phyloP scores from a whole-genome alignment of 1,140 invertebrate species.

The Octopus bimaculoides region DNA sequence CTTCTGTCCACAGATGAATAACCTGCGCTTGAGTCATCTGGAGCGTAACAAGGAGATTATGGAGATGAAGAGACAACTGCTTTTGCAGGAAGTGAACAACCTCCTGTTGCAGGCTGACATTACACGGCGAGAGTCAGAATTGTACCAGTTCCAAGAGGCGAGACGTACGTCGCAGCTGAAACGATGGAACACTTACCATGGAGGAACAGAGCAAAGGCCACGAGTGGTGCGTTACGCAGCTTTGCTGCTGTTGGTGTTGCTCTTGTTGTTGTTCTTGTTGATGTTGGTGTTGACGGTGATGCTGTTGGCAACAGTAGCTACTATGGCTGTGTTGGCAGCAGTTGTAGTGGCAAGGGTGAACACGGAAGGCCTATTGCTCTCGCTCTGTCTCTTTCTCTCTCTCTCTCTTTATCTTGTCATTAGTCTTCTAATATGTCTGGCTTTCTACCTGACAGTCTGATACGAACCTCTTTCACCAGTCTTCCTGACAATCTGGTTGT shows the following conservation, averaged over 20 bases:
- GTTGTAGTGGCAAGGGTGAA: too few species aligned
- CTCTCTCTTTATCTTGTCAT: background rate
- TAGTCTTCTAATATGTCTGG: too few species aligned
- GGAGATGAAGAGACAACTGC: slow-evolving; percentile 50
- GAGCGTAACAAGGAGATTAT: slow-evolving; percentile 53
- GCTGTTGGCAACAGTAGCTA: too few species aligned
- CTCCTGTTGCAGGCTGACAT: slow-evolving; percentile 52
- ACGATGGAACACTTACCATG: slow-evolving; percentile 50
- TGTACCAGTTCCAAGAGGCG: slow-evolving; percentile 42
- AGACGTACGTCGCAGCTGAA: slow-evolving; percentile 32
- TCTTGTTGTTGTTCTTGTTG: too few species aligned
- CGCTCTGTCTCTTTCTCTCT: slow-evolving; percentile 13
- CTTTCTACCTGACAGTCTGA: too few species aligned
- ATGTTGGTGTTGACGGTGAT: too few species aligned
- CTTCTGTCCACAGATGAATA: slow-evolving; percentile 42
- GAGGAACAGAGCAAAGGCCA: slow-evolving; percentile 9
- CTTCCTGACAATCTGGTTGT: too few species aligned
- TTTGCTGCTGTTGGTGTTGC: too few species aligned
- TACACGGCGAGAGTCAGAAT: slow-evolving; percentile 48
- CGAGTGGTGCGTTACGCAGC: background rate
- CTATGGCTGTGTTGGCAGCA: too few species aligned
- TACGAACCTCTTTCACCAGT: too few species aligned
- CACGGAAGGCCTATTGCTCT: slow-evolving; percentile 12
- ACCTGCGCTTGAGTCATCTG: slow-evolving; percentile 47
- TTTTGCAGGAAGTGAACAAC: slow-evolving; percentile 54